phyloP scores from a whole-genome alignment of 2,113 vertebrate genomes.

The Gymnarchus niloticus region DNA sequence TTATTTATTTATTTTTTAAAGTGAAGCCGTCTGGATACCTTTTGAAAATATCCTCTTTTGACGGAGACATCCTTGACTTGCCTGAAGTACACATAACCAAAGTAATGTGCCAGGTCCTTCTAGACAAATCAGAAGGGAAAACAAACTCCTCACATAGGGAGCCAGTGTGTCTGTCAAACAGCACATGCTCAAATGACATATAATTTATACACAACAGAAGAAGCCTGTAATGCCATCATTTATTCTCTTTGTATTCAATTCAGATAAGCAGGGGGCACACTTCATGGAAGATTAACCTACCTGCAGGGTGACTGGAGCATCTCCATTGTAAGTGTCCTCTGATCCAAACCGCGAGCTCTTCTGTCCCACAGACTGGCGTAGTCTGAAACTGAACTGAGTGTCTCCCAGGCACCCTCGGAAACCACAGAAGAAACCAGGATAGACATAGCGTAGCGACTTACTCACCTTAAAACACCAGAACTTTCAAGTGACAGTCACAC shows the following conservation, averaged over 20 bases:
- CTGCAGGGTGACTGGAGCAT: conserved; percentile 71
- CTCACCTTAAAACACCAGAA: background rate
- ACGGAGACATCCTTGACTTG: conserved; percentile 88
- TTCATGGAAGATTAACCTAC: conserved; percentile 45
- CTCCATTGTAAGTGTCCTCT: conserved; percentile 61
- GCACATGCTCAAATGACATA: background rate
- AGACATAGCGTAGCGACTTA: background rate
- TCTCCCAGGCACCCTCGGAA: conserved; percentile 84
- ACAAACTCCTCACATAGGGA: too few relatives aligned
- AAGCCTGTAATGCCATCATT: background rate
- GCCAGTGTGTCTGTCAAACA: background rate
- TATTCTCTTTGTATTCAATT: background rate
- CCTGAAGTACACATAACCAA: conserved; percentile 88
- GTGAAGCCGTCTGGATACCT: conserved; percentile 64
- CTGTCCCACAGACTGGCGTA: conserved; percentile 79
- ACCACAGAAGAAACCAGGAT: background rate
- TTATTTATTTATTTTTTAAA: background rate
- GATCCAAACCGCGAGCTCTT: conserved; percentile 39
- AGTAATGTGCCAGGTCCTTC: conserved; percentile 80
- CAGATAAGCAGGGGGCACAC: background rate
- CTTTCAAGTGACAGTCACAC: too few relatives aligned
- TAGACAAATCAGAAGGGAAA: conserved; percentile 40
- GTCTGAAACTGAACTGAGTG: conserved; percentile 90
- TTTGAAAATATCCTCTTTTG: conserved; percentile 94
- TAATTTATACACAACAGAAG: background rate